Evolutionary conservation across 2,888 invertebrate genomes (phyloP).

Genomic region (Drosophila birchii): DNA sequence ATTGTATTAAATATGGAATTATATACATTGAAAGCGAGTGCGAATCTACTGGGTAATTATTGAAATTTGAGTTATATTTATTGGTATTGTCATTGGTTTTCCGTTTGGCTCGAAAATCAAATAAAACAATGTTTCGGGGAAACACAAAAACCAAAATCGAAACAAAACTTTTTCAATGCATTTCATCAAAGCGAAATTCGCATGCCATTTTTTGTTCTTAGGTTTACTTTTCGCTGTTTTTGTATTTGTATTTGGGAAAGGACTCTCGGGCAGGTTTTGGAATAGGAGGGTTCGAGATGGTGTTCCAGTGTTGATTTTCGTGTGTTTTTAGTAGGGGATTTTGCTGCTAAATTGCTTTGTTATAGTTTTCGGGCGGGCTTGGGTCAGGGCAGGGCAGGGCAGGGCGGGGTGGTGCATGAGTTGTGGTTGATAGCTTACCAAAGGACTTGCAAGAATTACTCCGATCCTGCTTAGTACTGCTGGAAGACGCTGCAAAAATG

Average conservation of each 20-base stretch:
- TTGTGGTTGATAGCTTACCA: slow-evolving; percentile 90
- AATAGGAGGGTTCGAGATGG: slow-evolving; percentile 2
- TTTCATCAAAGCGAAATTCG: slow-evolving; percentile 77
- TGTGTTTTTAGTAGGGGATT: slow-evolving; percentile 8
- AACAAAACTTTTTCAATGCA: slow-evolving; percentile 58
- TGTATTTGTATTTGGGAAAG: slow-evolving; percentile 20
- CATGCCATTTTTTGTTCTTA: slow-evolving; percentile 72
- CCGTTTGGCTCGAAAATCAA: slow-evolving; percentile 42
- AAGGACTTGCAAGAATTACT: slow-evolving; percentile 97
- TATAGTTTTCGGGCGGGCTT: slow-evolving; percentile 12
- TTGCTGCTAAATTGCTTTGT: slow-evolving; percentile 36
- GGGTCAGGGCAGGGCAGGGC: slow-evolving; percentile 18
- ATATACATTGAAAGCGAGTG: slow-evolving; percentile 75
- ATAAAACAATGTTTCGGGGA: slow-evolving; percentile 31
- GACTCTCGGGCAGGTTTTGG: slow-evolving; percentile 7
- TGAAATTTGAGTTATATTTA: slow-evolving; percentile 46
- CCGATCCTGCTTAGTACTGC: slow-evolving; percentile 98
- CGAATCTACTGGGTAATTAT: slow-evolving; percentile 65
- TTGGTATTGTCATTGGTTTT: slow-evolving; percentile 37
- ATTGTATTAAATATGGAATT: slow-evolving; percentile 41
- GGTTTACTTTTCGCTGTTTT: slow-evolving; percentile 47
- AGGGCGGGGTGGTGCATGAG: slow-evolving; percentile 72
- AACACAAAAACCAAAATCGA: slow-evolving; percentile 51
- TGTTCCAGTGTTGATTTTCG: slow-evolving; percentile 15
- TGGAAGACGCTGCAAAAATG: slow-evolving; percentile 94